A percentile compares a stretch with the other conserved stretches of the same genome.
phyloP scores from a whole-genome alignment of 1,140 invertebrate genomes.

The Drosophila rufa region DNA sequence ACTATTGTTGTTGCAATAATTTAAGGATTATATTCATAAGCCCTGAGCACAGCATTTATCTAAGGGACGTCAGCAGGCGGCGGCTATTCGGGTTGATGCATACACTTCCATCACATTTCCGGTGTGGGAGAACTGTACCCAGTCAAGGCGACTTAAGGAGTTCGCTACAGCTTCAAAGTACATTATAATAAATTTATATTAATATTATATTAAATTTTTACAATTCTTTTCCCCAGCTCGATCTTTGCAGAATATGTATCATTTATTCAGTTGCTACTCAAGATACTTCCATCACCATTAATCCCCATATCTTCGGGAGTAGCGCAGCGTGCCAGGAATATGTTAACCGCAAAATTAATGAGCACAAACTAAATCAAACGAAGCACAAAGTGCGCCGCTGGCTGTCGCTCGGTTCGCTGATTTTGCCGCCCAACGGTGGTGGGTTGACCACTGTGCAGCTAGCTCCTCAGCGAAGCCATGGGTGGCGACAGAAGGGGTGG shows the following conservation, averaged over 20 bases:
- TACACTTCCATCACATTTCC: background rate
- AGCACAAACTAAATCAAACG: constrained; percentile 76
- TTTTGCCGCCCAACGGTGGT: constrained; percentile 26
- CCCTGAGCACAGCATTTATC: constrained; percentile 65
- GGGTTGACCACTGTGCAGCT: constrained; percentile 38
- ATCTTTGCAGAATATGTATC: no score
- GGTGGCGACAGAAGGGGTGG: background rate
- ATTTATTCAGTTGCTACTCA: background rate
- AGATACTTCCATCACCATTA: constrained; percentile 10
- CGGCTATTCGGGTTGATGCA: constrained; percentile 26
- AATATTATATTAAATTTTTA: no score
- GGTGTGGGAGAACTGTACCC: background rate
- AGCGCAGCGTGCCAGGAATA: constrained; percentile 41
- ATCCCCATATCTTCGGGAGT: constrained; percentile 3
- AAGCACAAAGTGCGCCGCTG: constrained; percentile 66
- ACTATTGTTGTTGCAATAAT: constrained; percentile 75
- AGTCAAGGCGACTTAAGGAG: background rate
- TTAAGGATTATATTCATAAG: constrained; percentile 83
- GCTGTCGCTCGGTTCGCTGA: constrained; percentile 25
- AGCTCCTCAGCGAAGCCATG: background rate
- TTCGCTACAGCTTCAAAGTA: background rate
- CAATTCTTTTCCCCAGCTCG: no score
- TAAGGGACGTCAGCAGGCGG: constrained; percentile 38
- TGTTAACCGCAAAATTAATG: constrained; percentile 77
- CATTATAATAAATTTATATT: background rate